Conservation (phyloP, 2,888 invertebrate genomes). For the Oconnorella tubifera region DNA sequence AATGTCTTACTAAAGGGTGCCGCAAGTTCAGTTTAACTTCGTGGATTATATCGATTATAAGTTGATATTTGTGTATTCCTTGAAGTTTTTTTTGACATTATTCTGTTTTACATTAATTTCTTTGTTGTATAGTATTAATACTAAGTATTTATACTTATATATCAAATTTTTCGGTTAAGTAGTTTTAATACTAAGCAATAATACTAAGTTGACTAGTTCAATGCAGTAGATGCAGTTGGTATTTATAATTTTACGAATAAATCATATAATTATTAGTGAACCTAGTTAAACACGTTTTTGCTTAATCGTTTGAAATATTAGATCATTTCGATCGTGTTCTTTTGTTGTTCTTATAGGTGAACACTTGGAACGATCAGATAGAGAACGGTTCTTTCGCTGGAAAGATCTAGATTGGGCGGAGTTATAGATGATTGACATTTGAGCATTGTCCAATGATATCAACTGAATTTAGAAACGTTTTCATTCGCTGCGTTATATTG, state of each 20-base stretch:
- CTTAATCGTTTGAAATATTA: not conserved
- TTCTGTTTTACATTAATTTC: too few relatives aligned
- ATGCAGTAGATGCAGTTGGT: not conserved
- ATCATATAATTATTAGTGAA: not conserved
- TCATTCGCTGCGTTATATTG: too few relatives aligned
- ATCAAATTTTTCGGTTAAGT: too few relatives aligned
- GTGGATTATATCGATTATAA: not conserved
- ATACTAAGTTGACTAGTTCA: not conserved
- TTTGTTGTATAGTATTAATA: too few relatives aligned
- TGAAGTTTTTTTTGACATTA: too few relatives aligned
- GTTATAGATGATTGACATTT: too few relatives aligned
- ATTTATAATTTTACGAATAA: not conserved
- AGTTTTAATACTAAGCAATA: not conserved
- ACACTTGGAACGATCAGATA: conserved; percentile 81
- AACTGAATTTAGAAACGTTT: too few relatives aligned
- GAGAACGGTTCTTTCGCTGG: conserved; percentile 76
- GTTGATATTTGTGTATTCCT: too few relatives aligned
- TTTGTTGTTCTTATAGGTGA: conserved; percentile 58
- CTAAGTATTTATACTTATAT: too few relatives aligned
- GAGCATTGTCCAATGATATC: too few relatives aligned
- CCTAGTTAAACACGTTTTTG: not conserved
- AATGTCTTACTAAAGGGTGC: not conserved
- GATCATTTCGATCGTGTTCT: not conserved
- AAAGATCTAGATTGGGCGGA: conserved; percentile 50
- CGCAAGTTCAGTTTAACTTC: not conserved